Base-by-base conservation (phyloP, 2,888 invertebrate species). In the Actias luna region DNA sequence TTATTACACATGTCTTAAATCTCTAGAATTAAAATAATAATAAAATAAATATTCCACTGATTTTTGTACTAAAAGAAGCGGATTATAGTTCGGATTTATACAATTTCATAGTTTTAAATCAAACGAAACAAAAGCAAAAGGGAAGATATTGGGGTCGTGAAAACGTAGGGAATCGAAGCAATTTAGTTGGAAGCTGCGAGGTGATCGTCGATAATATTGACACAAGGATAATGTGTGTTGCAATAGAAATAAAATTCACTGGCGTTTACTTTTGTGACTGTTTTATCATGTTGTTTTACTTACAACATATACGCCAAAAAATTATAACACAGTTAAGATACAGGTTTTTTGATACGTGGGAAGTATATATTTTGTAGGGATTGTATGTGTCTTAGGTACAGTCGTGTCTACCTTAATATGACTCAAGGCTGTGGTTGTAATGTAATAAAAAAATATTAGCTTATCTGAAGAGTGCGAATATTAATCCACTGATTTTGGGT, bases 161-260 rank as follows among this genome's bases (percentile, higher is more conserved):
- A 69, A 74, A 76, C 67, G 71, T 69, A 71, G 75, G 72, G 75
- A 78, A 78, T 71, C 71, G 74, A 83, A 84, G 80, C 85, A 85
- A 87, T 87, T 85, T 83, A 71, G 75, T 61, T 76, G 76, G 77
- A 79, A 77, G 70, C 73, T 71, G 76, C 73, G 76, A 81, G 79
- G 75, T 80, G 81, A 83, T 82, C 79, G 78, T 71, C 80, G 83
- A 88, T 87, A 89, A 87, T 86, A 89, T 88, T 89, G 89, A 89
- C 89, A 83, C 84, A 67, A 79, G 80, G 82, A 82, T 85, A 85
- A 87, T 84, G 80, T 82, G 77, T 77, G 83, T 79, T 83, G 85
- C 85, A 83, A 80, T 82, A 75, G 79, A 83, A 85, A 85, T 84
- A 82, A 83, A 85, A 81, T 80, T 78, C 73, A 74, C 75, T 73